Evolutionary conservation across 2,888 invertebrate genomes (phyloP).

Genomic region (Nectonema munidae): DNA sequence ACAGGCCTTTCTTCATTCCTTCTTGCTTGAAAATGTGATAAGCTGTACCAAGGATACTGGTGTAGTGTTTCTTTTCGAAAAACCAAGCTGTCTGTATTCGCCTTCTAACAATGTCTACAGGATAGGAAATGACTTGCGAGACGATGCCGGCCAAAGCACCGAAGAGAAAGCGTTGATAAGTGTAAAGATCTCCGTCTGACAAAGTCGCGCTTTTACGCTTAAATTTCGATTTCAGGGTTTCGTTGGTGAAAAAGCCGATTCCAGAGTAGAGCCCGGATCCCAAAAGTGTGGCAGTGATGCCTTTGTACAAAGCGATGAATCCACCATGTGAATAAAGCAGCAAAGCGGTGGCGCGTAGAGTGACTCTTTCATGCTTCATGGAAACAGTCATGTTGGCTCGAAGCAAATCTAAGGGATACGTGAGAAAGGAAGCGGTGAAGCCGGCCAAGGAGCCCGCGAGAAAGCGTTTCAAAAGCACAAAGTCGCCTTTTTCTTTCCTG

Average conservation of each 20-base stretch:
- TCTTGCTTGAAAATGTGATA: slow-evolving; percentile 2
- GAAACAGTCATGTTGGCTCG: slow-evolving; percentile 88
- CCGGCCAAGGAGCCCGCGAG: slow-evolving; percentile 76
- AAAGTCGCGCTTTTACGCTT: background rate
- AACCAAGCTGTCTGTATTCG: slow-evolving; percentile 35
- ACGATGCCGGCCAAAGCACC: slow-evolving; percentile 66
- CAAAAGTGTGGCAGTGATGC: slow-evolving; percentile 53
- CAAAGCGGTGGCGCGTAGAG: background rate
- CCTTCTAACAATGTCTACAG: slow-evolving; percentile 57
- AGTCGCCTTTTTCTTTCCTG: background rate
- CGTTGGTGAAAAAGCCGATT: slow-evolving; percentile 79
- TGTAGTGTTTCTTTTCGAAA: slow-evolving; percentile 27
- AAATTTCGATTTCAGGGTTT: slow-evolving; percentile 34
- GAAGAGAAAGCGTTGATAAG: slow-evolving; percentile 34
- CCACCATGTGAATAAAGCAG: slow-evolving; percentile 27
- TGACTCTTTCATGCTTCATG: slow-evolving; percentile 35
- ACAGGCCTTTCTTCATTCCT: slow-evolving; percentile 42
- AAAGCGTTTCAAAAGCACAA: slow-evolving; percentile 28
- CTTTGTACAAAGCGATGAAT: slow-evolving; percentile 39
- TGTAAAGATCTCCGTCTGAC: slow-evolving; percentile 1
- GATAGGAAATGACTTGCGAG: slow-evolving; percentile 79
- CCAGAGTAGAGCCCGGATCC: slow-evolving; percentile 90
- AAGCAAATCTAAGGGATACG: slow-evolving; percentile 81
- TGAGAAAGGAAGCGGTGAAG: slow-evolving; percentile 59
- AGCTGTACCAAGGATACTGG: background rate